These are phyloP conservation scores for Pocillopora meandrina DNA, from an alignment of 92 coral and sea anemone species.

Conservation along the genomic window DNA sequence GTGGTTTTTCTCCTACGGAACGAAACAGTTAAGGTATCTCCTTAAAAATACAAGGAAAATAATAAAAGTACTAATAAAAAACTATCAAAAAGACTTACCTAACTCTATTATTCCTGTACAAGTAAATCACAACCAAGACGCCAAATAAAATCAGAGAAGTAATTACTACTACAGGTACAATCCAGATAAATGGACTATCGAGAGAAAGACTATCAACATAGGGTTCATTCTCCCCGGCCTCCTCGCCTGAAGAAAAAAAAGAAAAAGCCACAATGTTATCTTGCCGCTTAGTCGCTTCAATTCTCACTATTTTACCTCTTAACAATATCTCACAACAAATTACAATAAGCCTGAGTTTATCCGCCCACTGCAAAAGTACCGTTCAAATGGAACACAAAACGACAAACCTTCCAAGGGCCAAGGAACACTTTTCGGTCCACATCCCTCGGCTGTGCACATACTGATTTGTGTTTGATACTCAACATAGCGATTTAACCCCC, in stretches of 20 bases:
- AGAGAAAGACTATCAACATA: neutral
- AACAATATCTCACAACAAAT: neutral
- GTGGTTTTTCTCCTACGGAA: too few species aligned
- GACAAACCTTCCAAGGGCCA: slow-evolving; percentile 3
- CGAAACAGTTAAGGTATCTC: too few species aligned
- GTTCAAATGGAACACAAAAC: neutral
- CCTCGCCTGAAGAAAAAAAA: neutral
- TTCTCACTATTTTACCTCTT: neutral
- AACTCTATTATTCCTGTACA: neutral
- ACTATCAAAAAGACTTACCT: neutral
- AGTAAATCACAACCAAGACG: neutral
- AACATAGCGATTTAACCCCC: slow-evolving; percentile 4
- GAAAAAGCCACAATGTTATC: neutral
- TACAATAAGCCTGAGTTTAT: neutral
- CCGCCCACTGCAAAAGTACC: neutral
- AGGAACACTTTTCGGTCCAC: slow-evolving; percentile 39
- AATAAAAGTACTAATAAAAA: neutral
- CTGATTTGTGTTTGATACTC: slow-evolving; percentile 23
- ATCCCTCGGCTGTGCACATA: slow-evolving; percentile 28
- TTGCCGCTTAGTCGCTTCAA: neutral
- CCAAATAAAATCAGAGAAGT: neutral
- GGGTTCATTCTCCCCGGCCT: neutral
- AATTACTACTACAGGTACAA: neutral
- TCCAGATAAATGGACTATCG: neutral
- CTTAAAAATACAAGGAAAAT: too few species aligned